Percentiles rank a stretch among this genome's conserved stretches.
Conservation (phyloP, 2,888 invertebrate genomes). For the Alentia gelatinosa region DNA sequence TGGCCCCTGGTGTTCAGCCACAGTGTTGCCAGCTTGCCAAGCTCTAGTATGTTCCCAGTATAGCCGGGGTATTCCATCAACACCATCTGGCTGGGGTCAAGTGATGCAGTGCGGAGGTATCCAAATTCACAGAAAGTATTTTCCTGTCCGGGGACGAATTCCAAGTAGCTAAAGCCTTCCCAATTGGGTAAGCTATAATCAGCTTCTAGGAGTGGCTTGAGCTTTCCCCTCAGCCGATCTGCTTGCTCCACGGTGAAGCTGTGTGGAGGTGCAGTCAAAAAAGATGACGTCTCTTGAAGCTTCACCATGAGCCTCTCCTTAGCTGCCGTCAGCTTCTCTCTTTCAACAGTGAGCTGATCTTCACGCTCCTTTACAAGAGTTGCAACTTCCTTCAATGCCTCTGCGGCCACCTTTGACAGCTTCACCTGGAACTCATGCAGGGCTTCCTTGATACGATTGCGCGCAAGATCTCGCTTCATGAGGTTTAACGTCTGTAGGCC, state of each 20-base stretch:
- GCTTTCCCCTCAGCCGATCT: neutral
- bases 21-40: neutral
- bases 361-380: neutral
- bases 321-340: neutral
- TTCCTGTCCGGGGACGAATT: neutral
- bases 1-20: neutral
- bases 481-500: conserved; percentile 16
- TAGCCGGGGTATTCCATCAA: neutral
- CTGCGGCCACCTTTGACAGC: neutral
- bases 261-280: neutral
- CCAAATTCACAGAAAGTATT: neutral
- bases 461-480: conserved; percentile 3
- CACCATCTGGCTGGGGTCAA: neutral
- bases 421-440: neutral
- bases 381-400: neutral
- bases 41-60: neutral
- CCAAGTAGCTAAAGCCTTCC: neutral
- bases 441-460: neutral
- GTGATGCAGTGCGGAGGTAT: neutral
- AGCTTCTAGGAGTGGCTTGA: neutral
- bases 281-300: neutral
- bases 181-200: neutral
- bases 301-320: neutral
- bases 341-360: neutral
- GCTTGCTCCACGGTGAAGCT: neutral